Evolutionary conservation across 2,113 vertebrate species (phyloP), one percentile per base, ranked within the genome.

Genomic region (Centrocercus urophasianus): DNA sequence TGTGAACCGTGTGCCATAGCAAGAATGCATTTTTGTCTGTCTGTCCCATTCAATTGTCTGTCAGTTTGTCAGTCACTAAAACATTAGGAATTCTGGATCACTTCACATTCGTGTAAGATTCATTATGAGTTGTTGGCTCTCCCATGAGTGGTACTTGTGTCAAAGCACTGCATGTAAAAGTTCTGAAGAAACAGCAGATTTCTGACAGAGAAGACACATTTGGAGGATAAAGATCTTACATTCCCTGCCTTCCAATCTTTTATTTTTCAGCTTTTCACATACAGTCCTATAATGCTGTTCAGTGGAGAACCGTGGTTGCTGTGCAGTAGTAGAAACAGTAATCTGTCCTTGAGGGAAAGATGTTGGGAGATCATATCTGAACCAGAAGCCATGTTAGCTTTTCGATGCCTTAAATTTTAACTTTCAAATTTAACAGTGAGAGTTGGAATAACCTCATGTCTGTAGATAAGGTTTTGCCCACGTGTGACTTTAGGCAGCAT

Each of bases 161-260:
- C 77, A 45, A 84, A 73, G 59, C 63, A 83, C 59, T 4, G 22
- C 48, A 71, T 84, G 54, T n/a, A 65, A 43, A 73, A 84, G 59
- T 47, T 70, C 20, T 81, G 87, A 81, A 90, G 77, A 83, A 96
- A 93, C 95, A 96, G 94, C 94, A 96, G 93, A 94, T 96, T 92
- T 95, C 93, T 97, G 94, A 94, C 83, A 93, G 93, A 89, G 88
- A 48, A 89, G 88, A 48, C 36, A 57, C 2, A 72, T 61, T 59
- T 83, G 65, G 75, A 93, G 79, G 25, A 64, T 73, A 43, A 80
- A 24, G 25, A 83, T 1, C 0, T 83, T 67, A 7, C 27, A 11
- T 34, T 80, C 83, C n/a, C 40, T 95, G 38, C 69, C 60, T 95
- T 52, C 54, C 66, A 50, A 4, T 28, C 21, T 36, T 43, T 25